Conservation (phyloP, 2,797 vertebrate genomes). For the Oryzias sinensis region DNA sequence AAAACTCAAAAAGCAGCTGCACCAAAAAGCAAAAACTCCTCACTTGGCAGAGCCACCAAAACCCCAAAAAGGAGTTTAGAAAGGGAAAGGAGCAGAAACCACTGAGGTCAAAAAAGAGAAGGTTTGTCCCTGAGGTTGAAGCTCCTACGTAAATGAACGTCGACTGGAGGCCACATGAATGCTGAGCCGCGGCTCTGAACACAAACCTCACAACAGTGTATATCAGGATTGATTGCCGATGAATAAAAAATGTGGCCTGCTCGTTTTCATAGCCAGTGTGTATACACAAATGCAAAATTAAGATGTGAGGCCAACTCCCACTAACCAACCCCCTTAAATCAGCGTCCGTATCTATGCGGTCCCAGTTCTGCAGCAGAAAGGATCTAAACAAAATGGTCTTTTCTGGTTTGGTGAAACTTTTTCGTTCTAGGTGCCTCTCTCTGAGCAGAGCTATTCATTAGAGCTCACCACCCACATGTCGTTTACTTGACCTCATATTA, state of each 20-base stretch:
- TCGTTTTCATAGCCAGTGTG: constrained; percentile 24
- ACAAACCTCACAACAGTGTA: constrained; percentile 23
- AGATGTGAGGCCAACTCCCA: constrained; percentile 36
- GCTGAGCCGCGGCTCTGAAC: constrained; percentile 33
- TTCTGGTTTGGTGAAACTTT: constrained; percentile 58
- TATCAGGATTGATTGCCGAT: constrained; percentile 10
- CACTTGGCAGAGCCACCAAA: constrained; percentile 44
- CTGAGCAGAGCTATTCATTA: constrained; percentile 75
- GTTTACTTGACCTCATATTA: constrained; percentile 68
- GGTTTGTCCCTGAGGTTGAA: constrained; percentile 65
- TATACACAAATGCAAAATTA: constrained; percentile 32
- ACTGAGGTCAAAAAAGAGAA: constrained; percentile 61
- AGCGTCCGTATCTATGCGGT: constrained; percentile 15
- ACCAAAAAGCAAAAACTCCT: constrained; percentile 40
- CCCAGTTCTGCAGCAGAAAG: constrained; percentile 32
- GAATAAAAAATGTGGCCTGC: constrained; percentile 14
- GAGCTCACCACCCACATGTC: constrained; percentile 70
- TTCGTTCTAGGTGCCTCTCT: constrained; percentile 53
- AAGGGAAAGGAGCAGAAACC: constrained; percentile 66
- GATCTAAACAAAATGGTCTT: constrained; percentile 59
- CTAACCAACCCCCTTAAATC: constrained; percentile 42
- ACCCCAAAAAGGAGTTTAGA: constrained; percentile 62
- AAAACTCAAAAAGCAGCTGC: constrained; percentile 48
- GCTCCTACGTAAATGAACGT: constrained; percentile 54
- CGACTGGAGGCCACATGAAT: constrained; percentile 56